Evolutionary conservation across 2,888 invertebrate genomes (phyloP).

Genomic region (Eristalis tenax): DNA sequence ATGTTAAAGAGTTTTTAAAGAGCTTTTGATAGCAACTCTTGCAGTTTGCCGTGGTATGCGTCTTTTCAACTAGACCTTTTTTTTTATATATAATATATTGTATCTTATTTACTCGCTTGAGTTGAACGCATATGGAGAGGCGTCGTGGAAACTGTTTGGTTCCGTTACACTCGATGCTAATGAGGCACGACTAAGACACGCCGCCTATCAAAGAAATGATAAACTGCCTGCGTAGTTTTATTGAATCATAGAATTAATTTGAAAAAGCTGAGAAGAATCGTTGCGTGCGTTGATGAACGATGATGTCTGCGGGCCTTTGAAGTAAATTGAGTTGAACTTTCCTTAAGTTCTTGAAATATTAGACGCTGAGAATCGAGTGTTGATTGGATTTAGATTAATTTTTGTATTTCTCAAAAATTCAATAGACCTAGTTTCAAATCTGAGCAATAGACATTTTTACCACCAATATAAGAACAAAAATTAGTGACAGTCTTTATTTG

Average conservation of each 20-base stretch:
- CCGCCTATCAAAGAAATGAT: slow-evolving; percentile 18
- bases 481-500: too few relatives aligned
- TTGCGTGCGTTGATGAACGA: neutral
- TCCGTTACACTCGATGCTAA: slow-evolving; percentile 44
- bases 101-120: neutral
- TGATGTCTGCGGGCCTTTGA: neutral
- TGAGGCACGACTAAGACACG: slow-evolving; percentile 14
- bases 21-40: slow-evolving; percentile 53
- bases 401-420: too few relatives aligned
- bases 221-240: slow-evolving; percentile 12
- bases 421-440: too few relatives aligned
- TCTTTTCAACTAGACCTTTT: slow-evolving; percentile 29
- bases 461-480: too few relatives aligned
- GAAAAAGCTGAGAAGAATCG: neutral
- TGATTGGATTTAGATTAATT: too few relatives aligned
- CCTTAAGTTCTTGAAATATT: neutral
- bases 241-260: slow-evolving; percentile 16
- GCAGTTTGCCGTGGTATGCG: slow-evolving; percentile 3
- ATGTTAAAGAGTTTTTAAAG: slow-evolving; percentile 69
- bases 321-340: slow-evolving; percentile 1
- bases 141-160: neutral
- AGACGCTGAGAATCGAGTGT: neutral
- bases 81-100: neutral
- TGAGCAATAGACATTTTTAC: too few relatives aligned
- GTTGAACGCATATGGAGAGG: neutral